Evolutionary conservation across 2,113 vertebrate genomes (phyloP), one percentile per base, ranked within the genome.

Genomic region (Pangasianodon hypophthalmus): DNA sequence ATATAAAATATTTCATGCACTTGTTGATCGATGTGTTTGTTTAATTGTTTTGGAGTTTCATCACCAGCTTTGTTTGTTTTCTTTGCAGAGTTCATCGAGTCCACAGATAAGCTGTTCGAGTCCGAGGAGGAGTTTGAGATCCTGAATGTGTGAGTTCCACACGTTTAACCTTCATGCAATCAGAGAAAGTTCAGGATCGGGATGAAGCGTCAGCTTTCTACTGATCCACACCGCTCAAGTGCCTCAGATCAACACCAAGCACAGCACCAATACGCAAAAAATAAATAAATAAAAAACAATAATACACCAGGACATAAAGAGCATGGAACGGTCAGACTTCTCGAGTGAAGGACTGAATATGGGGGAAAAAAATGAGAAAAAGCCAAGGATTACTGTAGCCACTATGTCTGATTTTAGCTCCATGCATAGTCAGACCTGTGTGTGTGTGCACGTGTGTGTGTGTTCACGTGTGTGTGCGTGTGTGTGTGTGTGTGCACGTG

Each of bases 91-190:
- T 96, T 97, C 92, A 97, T 97, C 87, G 97, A 97, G 91, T 97
- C 97, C 67, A 96, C 96, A 18, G 97, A 98, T 92, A 97, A 97
- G 85, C 94, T 97, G 0, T 97, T 97, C 94, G 97, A 98, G 90
- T 93, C 96, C 54, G 97, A 98, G 93, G 97, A 97, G 93, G 97
- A 98, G 93, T 98, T 98, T 94, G 97, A 98, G 94, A 97, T 98
- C 92, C 94, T 98, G 81, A 97, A 95, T 6, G 95, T 97, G 52
- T 98, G 96, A 96, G 54, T 84, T 41, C 52, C 4, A 19, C 44
- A 58, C 58, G 26, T 56, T 41, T n/a, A 54, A 60, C 7, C 64
- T 87, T 54, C 37, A 62, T 56, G 52, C 44, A 62, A 32, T 83
- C 54, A 64, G 52, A 48, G n/a, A 56, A 83, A 77, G 73, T 37